These are phyloP conservation scores for Oreotrochilus melanogaster DNA, from an alignment of 2,113 vertebrate genomes.

Conservation along the genomic window DNA sequence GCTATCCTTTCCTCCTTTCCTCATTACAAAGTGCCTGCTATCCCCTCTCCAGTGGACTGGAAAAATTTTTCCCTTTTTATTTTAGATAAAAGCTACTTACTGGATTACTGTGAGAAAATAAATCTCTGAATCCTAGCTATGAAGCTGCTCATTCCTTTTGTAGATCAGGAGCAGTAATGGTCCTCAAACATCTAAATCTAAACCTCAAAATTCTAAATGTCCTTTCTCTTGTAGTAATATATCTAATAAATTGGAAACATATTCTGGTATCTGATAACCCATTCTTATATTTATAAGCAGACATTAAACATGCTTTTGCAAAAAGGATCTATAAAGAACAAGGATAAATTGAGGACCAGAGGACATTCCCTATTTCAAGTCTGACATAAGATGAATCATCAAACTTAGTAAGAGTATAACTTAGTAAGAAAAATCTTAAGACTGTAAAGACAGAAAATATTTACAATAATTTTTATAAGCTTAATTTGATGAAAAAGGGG, in stretches of 20 bases:
- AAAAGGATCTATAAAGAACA: background rate
- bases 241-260: background rate
- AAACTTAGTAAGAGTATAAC: background rate
- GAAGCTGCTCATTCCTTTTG: background rate
- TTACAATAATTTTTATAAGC: background rate
- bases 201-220: background rate
- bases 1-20: background rate
- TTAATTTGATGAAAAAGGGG: background rate
- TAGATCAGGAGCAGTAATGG: background rate
- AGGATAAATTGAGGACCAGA: background rate
- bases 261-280: background rate
- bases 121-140: background rate
- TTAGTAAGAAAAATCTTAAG: background rate
- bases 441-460: background rate
- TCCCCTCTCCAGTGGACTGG: background rate
- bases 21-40: background rate
- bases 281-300: background rate
- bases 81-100: background rate
- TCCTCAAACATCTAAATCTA: background rate
- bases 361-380: background rate
- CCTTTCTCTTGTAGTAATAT: background rate
- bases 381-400: background rate
- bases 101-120: background rate
- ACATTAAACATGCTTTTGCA: background rate
- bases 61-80: background rate